Evolutionary conservation across 2,797 vertebrate species (phyloP).

Genomic region (Distichodus sexfasciatus): DNA sequence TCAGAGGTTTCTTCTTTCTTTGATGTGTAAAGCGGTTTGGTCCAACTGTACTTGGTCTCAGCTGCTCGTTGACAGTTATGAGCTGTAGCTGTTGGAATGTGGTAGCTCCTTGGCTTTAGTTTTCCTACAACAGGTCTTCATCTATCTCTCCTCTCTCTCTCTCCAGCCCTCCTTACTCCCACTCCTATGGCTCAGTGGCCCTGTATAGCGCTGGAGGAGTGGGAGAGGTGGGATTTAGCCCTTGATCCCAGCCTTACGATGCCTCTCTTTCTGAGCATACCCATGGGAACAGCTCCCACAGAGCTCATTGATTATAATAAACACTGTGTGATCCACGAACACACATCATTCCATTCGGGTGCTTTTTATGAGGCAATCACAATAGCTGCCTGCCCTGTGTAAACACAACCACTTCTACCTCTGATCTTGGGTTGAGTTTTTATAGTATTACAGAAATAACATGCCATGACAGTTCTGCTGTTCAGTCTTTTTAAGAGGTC

Average conservation of each 20-base stretch:
- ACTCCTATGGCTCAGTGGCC: not conserved
- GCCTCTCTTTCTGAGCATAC: not conserved
- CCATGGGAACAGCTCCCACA: not conserved
- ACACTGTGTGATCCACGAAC: not conserved
- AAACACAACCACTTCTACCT: too few species aligned
- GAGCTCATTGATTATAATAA: conserved; percentile 12
- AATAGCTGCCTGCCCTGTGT: not conserved
- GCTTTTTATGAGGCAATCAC: not conserved
- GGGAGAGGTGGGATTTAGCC: not conserved
- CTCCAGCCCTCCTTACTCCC: too few species aligned
- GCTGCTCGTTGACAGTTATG: not conserved
- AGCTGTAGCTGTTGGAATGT: too few species aligned
- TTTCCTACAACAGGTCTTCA: not conserved
- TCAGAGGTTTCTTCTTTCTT: not conserved
- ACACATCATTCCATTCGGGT: not conserved
- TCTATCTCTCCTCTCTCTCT: not conserved
- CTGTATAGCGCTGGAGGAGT: not conserved
- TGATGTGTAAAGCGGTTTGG: not conserved
- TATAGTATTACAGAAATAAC: too few species aligned
- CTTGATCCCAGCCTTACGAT: not conserved
- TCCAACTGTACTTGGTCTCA: conserved; percentile 2
- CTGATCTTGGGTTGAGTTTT: too few species aligned
- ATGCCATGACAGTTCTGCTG: too few species aligned
- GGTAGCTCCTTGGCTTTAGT: not conserved
- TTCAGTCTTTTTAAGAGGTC: too few species aligned